Base-by-base conservation (phyloP, 2,797 vertebrate species). In the Falco naumanni region DNA sequence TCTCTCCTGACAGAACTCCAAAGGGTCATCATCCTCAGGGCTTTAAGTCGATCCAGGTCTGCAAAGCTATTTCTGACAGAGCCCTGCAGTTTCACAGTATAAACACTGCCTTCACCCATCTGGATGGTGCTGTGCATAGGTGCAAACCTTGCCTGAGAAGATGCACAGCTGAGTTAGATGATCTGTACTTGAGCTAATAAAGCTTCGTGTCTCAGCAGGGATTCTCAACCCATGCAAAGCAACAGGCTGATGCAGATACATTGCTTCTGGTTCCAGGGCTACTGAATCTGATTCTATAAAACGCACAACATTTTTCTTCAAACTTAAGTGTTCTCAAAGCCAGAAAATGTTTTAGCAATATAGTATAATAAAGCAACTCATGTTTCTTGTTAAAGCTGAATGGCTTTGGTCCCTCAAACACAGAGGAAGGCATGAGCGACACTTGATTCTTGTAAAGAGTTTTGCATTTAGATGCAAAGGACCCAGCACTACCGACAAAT, bases 381-480 rank as follows among this genome's bases (percentile, higher is more conserved):
- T 39, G 57, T 47, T 92, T 69, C 57, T 61, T 57, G 15, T 87
- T 89, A 89, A 57, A 87, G 41, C 45, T 65, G 61, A 85, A 89
- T 61, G 54, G 54, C 48, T 93, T 92, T 71, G 53, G 45, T 68
- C 41, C 41, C 64, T 53, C 53, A 85, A 76, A 95, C 37, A 72
- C 65, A 60, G 4, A 54, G 17, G 26, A 90, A 91, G 61, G 28
- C 33, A 59, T 0, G 6, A 87, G 33, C 0, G 0, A 64, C 2
- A 1, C 51, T 47, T 69, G 70, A 81, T 66, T 59, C 31, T 54
- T 37, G 29, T 17, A 34, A 66, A 66, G 39, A 33, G 69, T 80
- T 77, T 63, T 53, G 28, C 48, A 45, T 71, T 85, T 66, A 65
- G 56, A 60, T 56, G 56, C 82, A 65, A 79, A 81, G n/a, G 65